phyloP scores from a whole-genome alignment of 2,797 vertebrate species.

The Pteronotus mesoamericanus region DNA sequence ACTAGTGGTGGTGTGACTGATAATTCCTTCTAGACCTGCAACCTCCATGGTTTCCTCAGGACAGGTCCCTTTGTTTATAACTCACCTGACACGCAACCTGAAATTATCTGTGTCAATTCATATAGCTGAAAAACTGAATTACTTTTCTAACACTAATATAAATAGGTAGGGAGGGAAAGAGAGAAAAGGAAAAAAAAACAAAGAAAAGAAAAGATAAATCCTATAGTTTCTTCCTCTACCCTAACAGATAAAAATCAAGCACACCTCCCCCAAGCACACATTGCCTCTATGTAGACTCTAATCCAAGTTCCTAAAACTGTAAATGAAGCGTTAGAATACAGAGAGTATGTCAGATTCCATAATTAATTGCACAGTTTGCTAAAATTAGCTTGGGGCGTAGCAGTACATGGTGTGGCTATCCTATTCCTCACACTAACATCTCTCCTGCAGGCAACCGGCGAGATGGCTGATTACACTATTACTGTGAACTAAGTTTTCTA shows the following conservation, averaged over 20 bases:
- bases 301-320: background rate
- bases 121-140: background rate
- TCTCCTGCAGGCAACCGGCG: slow-evolving; percentile 43
- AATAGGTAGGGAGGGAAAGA: background rate
- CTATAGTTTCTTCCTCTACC: background rate
- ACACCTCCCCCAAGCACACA: background rate
- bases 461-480: background rate
- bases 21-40: background rate
- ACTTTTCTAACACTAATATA: background rate
- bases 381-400: slow-evolving; percentile 79
- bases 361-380: slow-evolving; percentile 69
- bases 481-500: background rate
- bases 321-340: background rate
- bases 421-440: slow-evolving; percentile 71
- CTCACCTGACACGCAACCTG: background rate
- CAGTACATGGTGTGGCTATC: slow-evolving; percentile 75
- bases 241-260: background rate
- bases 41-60: background rate
- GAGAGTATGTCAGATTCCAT: slow-evolving; percentile 37
- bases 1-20: background rate
- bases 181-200: background rate
- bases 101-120: background rate
- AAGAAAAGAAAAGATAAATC: background rate
- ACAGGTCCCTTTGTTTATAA: background rate
- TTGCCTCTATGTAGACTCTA: background rate